Base-by-base conservation (phyloP, 2,888 invertebrate species). In the Acanthosepion lycidas region DNA sequence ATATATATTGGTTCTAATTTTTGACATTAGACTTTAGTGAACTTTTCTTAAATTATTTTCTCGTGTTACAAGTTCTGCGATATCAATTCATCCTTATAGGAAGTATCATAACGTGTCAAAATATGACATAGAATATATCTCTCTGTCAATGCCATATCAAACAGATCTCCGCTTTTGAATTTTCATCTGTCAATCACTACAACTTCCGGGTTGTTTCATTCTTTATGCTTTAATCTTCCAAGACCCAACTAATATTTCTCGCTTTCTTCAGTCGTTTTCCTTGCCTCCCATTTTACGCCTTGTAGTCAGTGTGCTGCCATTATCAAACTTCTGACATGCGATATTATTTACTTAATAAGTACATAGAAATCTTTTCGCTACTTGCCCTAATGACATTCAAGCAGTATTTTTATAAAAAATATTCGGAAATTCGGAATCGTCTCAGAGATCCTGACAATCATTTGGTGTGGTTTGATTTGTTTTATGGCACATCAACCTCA, bases 31-130 rank as follows among this genome's bases (percentile, higher is more conserved):
- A 1, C 4, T 5, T 78, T 78, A 8, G 3, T 28, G 12, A n/a
- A 33, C 9, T 0, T 4, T n/a, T 78, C n/a, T 15, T n/a, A 33
- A n/a, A 12, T n/a, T 12, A 15, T 3, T 8, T 18, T n/a, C 0
- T 78, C 0, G 0, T 23, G n/a, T 15, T 78, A 15, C 33, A n/a
- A 9, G 78, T 33, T 78, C n/a, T n/a, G n/a, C n/a, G n/a, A n/a
- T 78, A 5, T 8, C 78, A 78, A 15, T 9, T 5, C n/a, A 33
- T 9, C 9, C 12, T 15, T 33, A 15, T 78, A 78, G 12, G 33
- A 5, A n/a, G 78, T n/a, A 15, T n/a, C 9, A n/a, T 78, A 15
- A 12, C n/a, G 78, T 78, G 78, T 78, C 78, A 78, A 78, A 78
- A 78, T 78, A 78, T 15, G n/a, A 78, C n/a, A 78, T 15, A 9